Conservation (phyloP, 37 sponge, comb jelly and placozoan genomes). For the Beroe forskalii region DNA sequence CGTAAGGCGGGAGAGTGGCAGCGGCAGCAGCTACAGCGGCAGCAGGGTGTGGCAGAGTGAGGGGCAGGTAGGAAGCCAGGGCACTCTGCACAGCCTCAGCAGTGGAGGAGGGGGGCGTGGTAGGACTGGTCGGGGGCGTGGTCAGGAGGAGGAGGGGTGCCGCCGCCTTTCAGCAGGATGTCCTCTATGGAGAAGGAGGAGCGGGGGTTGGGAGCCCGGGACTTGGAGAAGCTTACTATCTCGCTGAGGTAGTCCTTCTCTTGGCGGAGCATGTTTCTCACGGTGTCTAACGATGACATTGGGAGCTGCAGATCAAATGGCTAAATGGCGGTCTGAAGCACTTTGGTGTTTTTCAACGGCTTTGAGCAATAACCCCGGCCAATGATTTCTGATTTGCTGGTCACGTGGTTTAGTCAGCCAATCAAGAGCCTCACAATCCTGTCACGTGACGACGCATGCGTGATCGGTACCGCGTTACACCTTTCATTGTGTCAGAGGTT, state of each 20-base stretch:
- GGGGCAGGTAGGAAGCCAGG: constrained; percentile 31
- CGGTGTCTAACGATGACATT: no score
- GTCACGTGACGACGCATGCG: no score
- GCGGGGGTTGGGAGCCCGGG: neutral
- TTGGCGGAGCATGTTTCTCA: constrained; percentile 24
- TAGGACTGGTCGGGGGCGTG: neutral
- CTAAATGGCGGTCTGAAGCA: no score
- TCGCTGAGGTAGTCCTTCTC: constrained; percentile 52
- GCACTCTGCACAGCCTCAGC: neutral
- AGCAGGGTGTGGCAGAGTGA: neutral
- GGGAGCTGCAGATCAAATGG: no score
- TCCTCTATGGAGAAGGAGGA: constrained; percentile 49
- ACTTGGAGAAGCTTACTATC: neutral
- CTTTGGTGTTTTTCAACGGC: no score
- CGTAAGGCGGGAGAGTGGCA: neutral
- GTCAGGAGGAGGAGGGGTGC: neutral
- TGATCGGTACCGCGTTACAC: no score
- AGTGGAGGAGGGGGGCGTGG: neutral
- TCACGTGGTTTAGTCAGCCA: neutral
- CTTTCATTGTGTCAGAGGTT: no score
- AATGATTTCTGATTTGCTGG: neutral
- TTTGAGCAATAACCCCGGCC: no score
- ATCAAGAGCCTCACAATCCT: no score
- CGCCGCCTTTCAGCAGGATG: neutral
- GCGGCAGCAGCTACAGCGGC: constrained; percentile 5